These are phyloP conservation scores for Gnathonemus longibarbis DNA, from an alignment of 2,113 vertebrate species.

Conservation along the genomic window DNA sequence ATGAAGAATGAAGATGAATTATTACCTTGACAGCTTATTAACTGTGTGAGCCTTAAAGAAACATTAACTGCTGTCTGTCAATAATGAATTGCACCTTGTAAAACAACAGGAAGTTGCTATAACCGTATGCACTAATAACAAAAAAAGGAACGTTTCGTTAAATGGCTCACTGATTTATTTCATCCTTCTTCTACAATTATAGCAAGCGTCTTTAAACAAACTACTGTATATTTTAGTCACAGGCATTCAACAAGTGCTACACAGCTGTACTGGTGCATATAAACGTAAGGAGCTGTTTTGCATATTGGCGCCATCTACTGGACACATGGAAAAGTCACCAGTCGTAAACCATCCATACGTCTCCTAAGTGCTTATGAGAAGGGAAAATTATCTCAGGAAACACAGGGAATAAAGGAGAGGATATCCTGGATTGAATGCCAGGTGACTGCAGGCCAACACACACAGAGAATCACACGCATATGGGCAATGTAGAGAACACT, in stretches of 20 bases:
- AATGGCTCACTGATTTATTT: neutral
- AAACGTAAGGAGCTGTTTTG: neutral
- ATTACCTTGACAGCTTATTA: neutral
- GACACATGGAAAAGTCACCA: neutral
- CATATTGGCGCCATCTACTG: neutral
- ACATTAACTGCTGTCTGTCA: neutral
- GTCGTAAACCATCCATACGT: neutral
- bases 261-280: neutral
- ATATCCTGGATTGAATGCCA: neutral
- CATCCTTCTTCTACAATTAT: neutral
- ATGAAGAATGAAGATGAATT: neutral
- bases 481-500: neutral
- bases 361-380: neutral
- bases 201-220: neutral
- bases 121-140: neutral
- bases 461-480: neutral
- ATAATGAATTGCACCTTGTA: neutral
- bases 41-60: neutral
- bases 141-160: neutral
- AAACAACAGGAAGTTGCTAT: neutral
- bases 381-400: neutral
- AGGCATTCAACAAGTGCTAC: neutral
- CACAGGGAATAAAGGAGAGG: neutral
- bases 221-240: neutral
- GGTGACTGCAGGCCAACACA: neutral